These are phyloP conservation scores for Drosophila mayri DNA, from an alignment of 1,140 invertebrate species.

Conservation along the genomic window DNA sequence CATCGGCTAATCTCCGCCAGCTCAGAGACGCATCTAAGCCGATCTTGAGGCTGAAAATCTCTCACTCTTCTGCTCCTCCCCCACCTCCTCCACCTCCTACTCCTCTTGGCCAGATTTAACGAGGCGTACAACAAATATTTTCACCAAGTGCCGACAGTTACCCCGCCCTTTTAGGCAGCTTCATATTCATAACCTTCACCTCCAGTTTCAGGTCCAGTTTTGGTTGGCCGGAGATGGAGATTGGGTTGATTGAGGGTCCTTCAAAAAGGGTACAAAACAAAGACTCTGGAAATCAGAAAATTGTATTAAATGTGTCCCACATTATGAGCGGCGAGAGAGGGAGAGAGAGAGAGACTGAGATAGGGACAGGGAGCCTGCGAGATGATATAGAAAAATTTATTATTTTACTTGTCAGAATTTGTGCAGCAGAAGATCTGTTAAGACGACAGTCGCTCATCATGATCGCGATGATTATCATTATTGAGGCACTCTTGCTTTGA, in stretches of 20 bases:
- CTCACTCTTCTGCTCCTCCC: neutral
- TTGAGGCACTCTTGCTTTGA: constrained; percentile 84
- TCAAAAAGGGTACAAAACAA: constrained; percentile 78
- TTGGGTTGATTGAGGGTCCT: constrained; percentile 79
- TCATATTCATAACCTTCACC: constrained; percentile 3
- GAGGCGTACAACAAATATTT: constrained; percentile 74
- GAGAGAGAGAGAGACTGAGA: neutral
- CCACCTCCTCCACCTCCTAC: too few relatives aligned
- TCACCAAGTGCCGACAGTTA: constrained; percentile 63
- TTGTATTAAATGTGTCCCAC: constrained; percentile 81
- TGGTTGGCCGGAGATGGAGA: constrained; percentile 34
- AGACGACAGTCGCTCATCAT: constrained; percentile 67
- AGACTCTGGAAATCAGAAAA: constrained; percentile 56
- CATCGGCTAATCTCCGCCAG: constrained; percentile 57
- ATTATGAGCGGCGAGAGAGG: constrained; percentile 39
- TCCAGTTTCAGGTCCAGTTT: constrained; percentile 10
- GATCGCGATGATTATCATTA: constrained; percentile 80
- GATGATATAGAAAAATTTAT: constrained; percentile 66
- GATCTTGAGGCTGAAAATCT: constrained; percentile 13
- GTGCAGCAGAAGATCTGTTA: constrained; percentile 69
- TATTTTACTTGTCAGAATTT: constrained; percentile 75
- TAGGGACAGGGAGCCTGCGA: constrained; percentile 6
- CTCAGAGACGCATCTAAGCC: constrained; percentile 19
- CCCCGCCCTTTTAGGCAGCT: neutral
- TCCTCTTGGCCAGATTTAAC: constrained; percentile 44